These are phyloP conservation scores for Drosophila mojavensis DNA, from an alignment of 1,140 invertebrate genomes.

Conservation along the genomic window DNA sequence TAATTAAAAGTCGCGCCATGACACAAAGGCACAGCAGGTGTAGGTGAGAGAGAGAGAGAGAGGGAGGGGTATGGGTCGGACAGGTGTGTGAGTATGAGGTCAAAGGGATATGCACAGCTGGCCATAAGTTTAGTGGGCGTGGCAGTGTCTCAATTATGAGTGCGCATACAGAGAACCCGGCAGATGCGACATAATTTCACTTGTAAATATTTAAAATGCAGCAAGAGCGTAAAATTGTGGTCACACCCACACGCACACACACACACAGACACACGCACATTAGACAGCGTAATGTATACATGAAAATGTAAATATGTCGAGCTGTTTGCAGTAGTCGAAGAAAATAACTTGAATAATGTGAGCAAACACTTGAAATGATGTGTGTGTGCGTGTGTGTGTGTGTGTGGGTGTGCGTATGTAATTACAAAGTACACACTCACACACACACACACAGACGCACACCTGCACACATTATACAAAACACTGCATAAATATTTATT, in stretches of 20 bases:
- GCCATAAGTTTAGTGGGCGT: slow-evolving; percentile 37
- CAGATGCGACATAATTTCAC: slow-evolving; percentile 66
- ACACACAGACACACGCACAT: background rate
- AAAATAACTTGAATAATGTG: slow-evolving; percentile 74
- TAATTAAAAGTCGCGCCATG: slow-evolving; percentile 66
- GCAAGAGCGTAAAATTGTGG: slow-evolving; percentile 6
- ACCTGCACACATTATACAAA: slow-evolving; percentile 25
- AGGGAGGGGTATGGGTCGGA: background rate
- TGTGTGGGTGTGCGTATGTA: slow-evolving; percentile 35
- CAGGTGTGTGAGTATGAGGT: background rate
- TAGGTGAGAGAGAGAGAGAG: background rate
- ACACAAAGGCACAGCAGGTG: slow-evolving; percentile 1
- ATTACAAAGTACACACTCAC: slow-evolving; percentile 53
- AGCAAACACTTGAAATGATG: slow-evolving; percentile 37
- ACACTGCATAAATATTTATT: slow-evolving; percentile 76
- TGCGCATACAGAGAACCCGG: background rate
- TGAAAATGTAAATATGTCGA: slow-evolving; percentile 72
- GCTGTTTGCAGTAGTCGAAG: slow-evolving; percentile 45
- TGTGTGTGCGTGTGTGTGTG: slow-evolving; percentile 3
- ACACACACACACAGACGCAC: slow-evolving; percentile 20
- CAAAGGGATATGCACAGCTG: slow-evolving; percentile 25
- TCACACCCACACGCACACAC: slow-evolving; percentile 8
- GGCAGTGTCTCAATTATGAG: slow-evolving; percentile 38
- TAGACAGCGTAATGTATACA: slow-evolving; percentile 65
- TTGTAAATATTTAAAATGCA: slow-evolving; percentile 75